Evolutionary conservation across 2,797 vertebrate species (phyloP).

Genomic region (Aeoliscus strigatus): DNA sequence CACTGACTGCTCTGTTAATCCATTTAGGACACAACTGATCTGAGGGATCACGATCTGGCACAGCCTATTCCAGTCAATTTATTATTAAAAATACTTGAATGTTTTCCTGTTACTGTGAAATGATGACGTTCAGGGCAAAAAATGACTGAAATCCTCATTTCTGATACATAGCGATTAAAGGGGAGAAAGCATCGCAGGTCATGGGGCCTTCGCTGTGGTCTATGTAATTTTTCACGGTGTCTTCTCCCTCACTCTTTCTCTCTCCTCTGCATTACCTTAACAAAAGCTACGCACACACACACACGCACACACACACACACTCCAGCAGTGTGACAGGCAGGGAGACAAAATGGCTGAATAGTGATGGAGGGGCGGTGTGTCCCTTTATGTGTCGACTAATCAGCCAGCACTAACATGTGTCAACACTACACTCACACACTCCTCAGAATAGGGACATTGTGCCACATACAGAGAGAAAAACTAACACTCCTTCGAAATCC

Average conservation of each 20-base stretch:
- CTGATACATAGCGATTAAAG: slow-evolving; percentile 14
- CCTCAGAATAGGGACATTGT: slow-evolving; percentile 56
- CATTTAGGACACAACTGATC: slow-evolving; percentile 67
- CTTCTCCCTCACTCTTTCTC: slow-evolving; percentile 47
- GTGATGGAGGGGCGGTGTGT: slow-evolving; percentile 62
- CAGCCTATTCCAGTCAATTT: slow-evolving; percentile 21
- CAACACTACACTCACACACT: slow-evolving; percentile 61
- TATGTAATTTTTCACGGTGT: slow-evolving; percentile 63
- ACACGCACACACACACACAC: slow-evolving; percentile 30
- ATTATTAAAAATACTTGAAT: slow-evolving; percentile 17
- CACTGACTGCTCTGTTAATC: slow-evolving; percentile 69
- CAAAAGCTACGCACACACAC: slow-evolving; percentile 59
- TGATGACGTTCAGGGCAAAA: slow-evolving; percentile 13
- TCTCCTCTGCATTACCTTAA: slow-evolving; percentile 64
- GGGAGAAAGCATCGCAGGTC: slow-evolving; percentile 20
- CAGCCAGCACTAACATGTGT: slow-evolving; percentile 74
- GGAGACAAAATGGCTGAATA: slow-evolving; percentile 75
- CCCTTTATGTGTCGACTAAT: slow-evolving; percentile 68
- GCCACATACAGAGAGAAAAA: slow-evolving; percentile 53
- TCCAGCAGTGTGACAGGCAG: slow-evolving; percentile 59
- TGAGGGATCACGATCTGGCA: slow-evolving; percentile 17
- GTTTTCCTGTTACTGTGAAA: slow-evolving; percentile 10
- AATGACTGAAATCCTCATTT: slow-evolving; percentile 7
- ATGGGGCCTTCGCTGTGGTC: slow-evolving; percentile 37
- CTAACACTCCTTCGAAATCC: slow-evolving; percentile 50